Evolutionary conservation across 2,113 vertebrate species (phyloP), one percentile per base, ranked within the genome.

Genomic region (Stigmatopora argus): DNA sequence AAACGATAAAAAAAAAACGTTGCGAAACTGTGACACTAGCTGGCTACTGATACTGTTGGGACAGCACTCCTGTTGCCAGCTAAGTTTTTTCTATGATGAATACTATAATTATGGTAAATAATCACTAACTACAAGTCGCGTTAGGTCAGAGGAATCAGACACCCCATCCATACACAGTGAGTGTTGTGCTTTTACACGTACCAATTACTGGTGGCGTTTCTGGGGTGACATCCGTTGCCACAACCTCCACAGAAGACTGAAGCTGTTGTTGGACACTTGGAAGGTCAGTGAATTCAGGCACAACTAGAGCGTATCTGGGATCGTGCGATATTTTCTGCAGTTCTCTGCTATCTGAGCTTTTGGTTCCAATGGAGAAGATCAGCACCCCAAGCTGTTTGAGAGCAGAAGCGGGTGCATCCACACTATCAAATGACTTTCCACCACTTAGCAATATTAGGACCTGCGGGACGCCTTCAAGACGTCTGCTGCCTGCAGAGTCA

Each of bases 401-500:
- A 64, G 69, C 60, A 66, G 73, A 56, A 15, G 78, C 79, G 41
- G 87, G 79, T 11, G 48, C 5, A 4, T 75, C 70, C 8, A 85
- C 77, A 53, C 18, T 74, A 80, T 86, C 85, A 62, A 8, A 66
- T 46, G 85, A 89, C 64, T 47, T 74, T 64, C 82, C 85, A 35
- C 80, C 77, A 61, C 67, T 77, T 8, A 86, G 52, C 66, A 86
- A 47, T 65, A 89, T 46, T 26, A 94, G 79, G 44, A 94, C 77
- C 78, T 94, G 93, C 5, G 86, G 88, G 66, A 94, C 87, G 0
- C 90, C 87, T 17, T 92, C 89, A 2, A 88, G 86, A 0, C 86
- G 89, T 46, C 94, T 91, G 80, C 93, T 93, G 14, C 94, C 94
- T 0, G 92, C 86, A 0, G 89, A 83, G 62, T 59, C 80, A 49